Evolutionary conservation across 2,113 vertebrate species (phyloP).

Genomic region (Dasyprocta punctata): DNA sequence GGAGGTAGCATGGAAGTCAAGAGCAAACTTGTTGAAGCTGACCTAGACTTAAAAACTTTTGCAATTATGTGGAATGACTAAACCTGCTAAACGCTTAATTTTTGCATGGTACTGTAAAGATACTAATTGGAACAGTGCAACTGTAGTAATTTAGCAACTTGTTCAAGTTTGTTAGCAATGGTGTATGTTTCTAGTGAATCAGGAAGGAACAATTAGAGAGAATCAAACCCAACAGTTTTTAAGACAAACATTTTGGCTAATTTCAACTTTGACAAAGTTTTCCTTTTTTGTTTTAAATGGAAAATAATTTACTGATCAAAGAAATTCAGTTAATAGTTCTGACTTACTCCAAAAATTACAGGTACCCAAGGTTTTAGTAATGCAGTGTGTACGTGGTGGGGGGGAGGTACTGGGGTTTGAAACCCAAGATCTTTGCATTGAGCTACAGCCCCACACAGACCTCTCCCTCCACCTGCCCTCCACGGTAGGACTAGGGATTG

Average conservation of each 20-base stretch:
- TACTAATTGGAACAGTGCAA: neutral
- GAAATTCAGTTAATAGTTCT: neutral
- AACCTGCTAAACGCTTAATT: conserved; percentile 34
- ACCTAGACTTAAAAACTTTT: conserved; percentile 73
- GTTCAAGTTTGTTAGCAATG: conserved; percentile 5
- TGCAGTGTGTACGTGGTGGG: neutral
- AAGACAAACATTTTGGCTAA: conserved; percentile 40
- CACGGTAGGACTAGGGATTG: neutral
- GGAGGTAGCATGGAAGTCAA: conserved; percentile 75
- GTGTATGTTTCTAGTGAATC: neutral
- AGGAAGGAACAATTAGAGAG: neutral
- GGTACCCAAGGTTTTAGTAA: neutral
- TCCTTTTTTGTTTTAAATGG: conserved; percentile 52
- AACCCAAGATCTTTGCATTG: neutral
- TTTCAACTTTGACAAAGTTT: conserved; percentile 19
- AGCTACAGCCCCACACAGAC: neutral
- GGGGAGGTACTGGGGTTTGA: no score
- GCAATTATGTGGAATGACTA: conserved; percentile 63
- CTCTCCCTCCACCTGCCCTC: no score
- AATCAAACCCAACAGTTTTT: neutral
- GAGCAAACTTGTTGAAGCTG: conserved; percentile 73
- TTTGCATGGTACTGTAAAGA: conserved; percentile 58
- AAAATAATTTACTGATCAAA: conserved; percentile 48
- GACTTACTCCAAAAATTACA: conserved; percentile 37
- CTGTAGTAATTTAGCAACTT: conserved; percentile 45